These are phyloP conservation scores for Rugalucina vietnamica DNA, from an alignment of 2,888 invertebrate genomes.

Conservation along the genomic window DNA sequence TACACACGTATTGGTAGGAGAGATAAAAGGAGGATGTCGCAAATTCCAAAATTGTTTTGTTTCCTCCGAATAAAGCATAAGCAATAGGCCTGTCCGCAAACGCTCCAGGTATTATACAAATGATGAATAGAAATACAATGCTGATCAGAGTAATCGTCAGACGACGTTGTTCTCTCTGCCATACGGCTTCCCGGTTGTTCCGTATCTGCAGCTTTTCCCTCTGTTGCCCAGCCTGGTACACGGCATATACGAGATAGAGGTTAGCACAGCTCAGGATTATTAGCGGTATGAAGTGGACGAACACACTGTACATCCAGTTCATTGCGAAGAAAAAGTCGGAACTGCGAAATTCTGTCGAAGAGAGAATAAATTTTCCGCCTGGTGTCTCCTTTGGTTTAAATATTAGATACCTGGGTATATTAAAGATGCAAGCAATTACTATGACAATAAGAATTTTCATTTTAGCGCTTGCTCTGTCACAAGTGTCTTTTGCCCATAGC, in stretches of 20 bases:
- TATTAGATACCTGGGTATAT: conserved; percentile 77
- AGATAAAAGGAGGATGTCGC: conserved; percentile 66
- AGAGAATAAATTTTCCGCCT: conserved; percentile 49
- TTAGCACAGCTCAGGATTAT: conserved; percentile 72
- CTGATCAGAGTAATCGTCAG: conserved; percentile 80
- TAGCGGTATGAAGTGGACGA: conserved; percentile 75
- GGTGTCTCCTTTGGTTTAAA: conserved; percentile 57
- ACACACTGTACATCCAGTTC: conserved; percentile 75
- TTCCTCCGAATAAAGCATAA: conserved; percentile 71
- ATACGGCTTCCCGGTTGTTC: conserved; percentile 72
- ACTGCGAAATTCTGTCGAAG: conserved; percentile 69
- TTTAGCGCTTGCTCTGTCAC: conserved; percentile 76
- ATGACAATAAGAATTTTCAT: conserved; percentile 72
- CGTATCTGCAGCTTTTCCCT: conserved; percentile 68
- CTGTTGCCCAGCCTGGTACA: conserved; percentile 71
- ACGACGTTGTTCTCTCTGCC: conserved; percentile 77
- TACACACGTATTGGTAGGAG: conserved; percentile 70
- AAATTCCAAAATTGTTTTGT: conserved; percentile 58
- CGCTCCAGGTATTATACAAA: conserved; percentile 80
- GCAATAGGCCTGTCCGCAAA: conserved; percentile 78
- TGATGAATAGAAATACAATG: conserved; percentile 78
- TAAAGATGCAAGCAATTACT: conserved; percentile 65
- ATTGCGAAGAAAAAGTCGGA: conserved; percentile 61
- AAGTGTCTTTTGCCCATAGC: conserved; percentile 77
- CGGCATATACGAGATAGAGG: conserved; percentile 74